These are phyloP conservation scores for Chymomyza procnemis DNA, from an alignment of 2,888 invertebrate species.

Conservation along the genomic window DNA sequence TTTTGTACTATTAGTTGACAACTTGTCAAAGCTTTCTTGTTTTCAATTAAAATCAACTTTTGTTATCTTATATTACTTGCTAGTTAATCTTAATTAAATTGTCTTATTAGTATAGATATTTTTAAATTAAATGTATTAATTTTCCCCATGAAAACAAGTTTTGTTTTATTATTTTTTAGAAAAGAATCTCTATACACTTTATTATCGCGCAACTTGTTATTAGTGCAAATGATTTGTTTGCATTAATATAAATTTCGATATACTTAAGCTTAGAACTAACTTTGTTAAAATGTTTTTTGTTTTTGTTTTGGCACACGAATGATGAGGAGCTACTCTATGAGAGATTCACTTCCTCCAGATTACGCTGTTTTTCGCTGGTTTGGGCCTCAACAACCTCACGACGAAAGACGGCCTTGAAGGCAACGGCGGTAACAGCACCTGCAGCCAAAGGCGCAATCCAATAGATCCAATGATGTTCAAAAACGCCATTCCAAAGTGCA, in stretches of 20 bases:
- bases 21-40: background rate
- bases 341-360: slow-evolving; percentile 75
- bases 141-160: background rate
- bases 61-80: background rate
- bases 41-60: background rate
- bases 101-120: background rate
- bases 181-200: slow-evolving; percentile 33
- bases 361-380: slow-evolving; percentile 66
- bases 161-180: background rate
- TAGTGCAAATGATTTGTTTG: slow-evolving; percentile 39
- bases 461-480: slow-evolving; percentile 85
- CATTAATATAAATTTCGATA: slow-evolving; percentile 49
- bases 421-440: slow-evolving; percentile 76
- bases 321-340: slow-evolving; percentile 50
- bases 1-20: background rate
- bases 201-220: slow-evolving; percentile 39
- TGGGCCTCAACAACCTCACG: slow-evolving; percentile 74
- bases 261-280: slow-evolving; percentile 46
- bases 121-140: background rate
- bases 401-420: slow-evolving; percentile 79
- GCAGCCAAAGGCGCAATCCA: slow-evolving; percentile 83
- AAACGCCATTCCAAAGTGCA: slow-evolving; percentile 84
- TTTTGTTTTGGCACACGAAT: slow-evolving; percentile 24
- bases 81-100: background rate
- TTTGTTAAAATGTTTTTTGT: slow-evolving; percentile 42